Percentiles rank a stretch among this genome's conserved stretches.
phyloP scores from a whole-genome alignment of 2,113 vertebrate genomes.

The Colius striatus region DNA sequence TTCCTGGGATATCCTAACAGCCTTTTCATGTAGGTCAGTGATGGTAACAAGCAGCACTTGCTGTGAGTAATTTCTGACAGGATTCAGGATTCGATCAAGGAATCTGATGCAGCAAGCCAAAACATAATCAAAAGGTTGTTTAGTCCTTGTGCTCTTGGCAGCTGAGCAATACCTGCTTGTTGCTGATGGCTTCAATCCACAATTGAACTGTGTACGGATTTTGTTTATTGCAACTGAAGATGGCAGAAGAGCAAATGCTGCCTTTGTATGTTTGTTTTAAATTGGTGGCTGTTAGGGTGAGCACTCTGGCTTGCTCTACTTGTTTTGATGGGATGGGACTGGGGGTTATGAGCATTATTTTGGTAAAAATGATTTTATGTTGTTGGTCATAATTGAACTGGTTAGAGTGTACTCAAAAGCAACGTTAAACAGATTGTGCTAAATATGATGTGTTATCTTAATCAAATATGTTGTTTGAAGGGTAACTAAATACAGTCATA shows the following conservation, averaged over 20 bases:
- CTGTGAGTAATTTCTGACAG: not conserved
- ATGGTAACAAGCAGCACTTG: not conserved
- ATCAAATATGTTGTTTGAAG: not conserved
- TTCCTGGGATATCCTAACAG: not conserved
- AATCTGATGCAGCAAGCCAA: not conserved
- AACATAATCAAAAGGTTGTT: not conserved
- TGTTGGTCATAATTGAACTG: accelerated
- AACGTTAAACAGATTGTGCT: conserved; percentile 14
- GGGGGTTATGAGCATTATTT: not conserved
- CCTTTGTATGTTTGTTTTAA: not conserved
- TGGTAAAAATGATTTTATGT: not conserved
- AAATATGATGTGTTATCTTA: not conserved
- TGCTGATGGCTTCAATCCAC: not conserved
- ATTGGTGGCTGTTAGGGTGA: not conserved
- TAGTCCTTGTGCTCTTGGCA: not conserved
- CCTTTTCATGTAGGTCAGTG: not conserved
- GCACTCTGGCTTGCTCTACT: not conserved
- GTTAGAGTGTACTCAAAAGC: not conserved
- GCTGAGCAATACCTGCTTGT: not conserved
- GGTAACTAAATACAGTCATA: not conserved
- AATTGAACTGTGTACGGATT: accelerated
- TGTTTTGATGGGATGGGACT: not conserved
- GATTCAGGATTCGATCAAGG: not conserved
- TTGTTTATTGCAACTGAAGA: not conserved
- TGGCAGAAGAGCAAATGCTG: not conserved